Conservation (phyloP, 2,888 invertebrate genomes). For the Pecten maximus region DNA sequence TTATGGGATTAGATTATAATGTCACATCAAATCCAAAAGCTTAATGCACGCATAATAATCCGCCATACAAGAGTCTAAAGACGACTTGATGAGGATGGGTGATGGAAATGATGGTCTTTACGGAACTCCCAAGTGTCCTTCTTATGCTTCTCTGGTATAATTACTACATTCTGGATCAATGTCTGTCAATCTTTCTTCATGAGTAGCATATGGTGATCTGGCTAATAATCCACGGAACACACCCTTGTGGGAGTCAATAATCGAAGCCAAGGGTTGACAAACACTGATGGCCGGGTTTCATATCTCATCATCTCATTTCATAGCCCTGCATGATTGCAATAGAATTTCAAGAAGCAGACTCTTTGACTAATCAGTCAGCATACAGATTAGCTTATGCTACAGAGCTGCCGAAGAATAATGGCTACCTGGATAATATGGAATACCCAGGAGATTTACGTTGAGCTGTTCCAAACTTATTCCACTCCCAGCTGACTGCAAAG, state of each 20-base stretch:
- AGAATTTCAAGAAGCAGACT: not conserved
- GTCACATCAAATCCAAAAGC: not conserved
- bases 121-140: not conserved
- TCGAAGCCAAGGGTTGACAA: not conserved
- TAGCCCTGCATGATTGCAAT: not conserved
- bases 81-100: not conserved
- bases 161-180: not conserved
- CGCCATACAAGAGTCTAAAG: not conserved
- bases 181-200: not conserved
- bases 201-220: not conserved
- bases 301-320: not conserved
- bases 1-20: not conserved
- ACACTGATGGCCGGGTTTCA: not conserved
- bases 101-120: not conserved
- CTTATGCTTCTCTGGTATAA: not conserved
- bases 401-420: not conserved
- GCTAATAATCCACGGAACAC: not conserved
- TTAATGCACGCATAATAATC: too few relatives aligned
- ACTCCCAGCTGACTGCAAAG: too few relatives aligned
- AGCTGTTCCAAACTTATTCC: too few relatives aligned
- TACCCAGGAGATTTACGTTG: too few relatives aligned
- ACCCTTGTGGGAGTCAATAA: not conserved
- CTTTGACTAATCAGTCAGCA: not conserved
- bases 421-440: too few relatives aligned
- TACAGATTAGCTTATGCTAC: not conserved